A percentile compares a stretch with the other conserved stretches of the same genome.
Evolutionary conservation across 2,113 vertebrate genomes (phyloP).

Genomic region (Erinaceus europaeus): DNA sequence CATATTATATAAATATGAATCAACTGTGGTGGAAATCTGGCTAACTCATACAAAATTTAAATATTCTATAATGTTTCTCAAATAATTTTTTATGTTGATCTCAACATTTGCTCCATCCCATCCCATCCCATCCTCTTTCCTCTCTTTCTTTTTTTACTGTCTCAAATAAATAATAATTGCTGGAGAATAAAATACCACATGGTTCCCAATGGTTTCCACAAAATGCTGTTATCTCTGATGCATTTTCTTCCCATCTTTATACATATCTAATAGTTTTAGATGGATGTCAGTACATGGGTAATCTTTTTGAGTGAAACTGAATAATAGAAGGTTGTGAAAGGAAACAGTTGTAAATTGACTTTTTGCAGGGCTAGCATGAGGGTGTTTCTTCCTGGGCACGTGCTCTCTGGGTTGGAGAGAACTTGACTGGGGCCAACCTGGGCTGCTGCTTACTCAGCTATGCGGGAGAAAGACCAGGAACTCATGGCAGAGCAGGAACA

Average conservation of each 20-base stretch:
- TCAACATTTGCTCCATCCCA: background rate
- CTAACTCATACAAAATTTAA: background rate
- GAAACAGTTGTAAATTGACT: background rate
- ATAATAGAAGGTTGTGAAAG: background rate
- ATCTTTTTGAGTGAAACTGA: background rate
- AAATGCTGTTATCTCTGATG: background rate
- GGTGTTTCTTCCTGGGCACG: too few relatives aligned
- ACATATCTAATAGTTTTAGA: background rate
- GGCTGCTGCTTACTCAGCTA: too few relatives aligned
- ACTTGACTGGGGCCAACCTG: too few relatives aligned
- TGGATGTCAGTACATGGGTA: background rate
- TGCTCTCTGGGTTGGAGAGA: too few relatives aligned
- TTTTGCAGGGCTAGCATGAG: too few relatives aligned
- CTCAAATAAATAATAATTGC: background rate
- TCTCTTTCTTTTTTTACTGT: too few relatives aligned
- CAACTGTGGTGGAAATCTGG: background rate
- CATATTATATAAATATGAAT: background rate
- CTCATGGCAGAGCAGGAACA: too few relatives aligned
- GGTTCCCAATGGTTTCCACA: background rate
- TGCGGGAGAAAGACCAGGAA: too few relatives aligned
- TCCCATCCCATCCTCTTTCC: too few relatives aligned
- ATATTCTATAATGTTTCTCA: background rate
- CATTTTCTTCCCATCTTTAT: background rate
- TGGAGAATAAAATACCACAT: background rate
- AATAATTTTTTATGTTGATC: too few relatives aligned